Base-by-base conservation (phyloP, 1,140 invertebrate genomes). In the Drosophila bifasciata region DNA sequence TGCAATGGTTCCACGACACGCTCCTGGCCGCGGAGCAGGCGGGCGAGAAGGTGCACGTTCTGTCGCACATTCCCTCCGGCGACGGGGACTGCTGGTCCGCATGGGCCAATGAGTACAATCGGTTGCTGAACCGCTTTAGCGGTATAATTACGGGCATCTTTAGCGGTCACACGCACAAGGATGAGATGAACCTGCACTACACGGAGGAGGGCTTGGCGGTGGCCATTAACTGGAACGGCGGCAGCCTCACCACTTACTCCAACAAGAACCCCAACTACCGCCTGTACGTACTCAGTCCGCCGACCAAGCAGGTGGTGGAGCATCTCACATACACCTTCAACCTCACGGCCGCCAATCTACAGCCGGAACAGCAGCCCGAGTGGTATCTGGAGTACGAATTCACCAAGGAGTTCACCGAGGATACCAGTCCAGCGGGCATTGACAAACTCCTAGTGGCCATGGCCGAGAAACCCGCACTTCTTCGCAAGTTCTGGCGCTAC, bases 211-310 rank as follows among this genome's bases (percentile, higher is more conserved):
- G 94, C 0, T 39, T 39, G 16, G 71, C 85, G 25, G 66, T 66
- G 3, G 88, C 79, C 55, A 93, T 97, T 2, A 95, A 95, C n/a
- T 97, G 96, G 93, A 95, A 97, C 53, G 95, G 94, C 0, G 96
- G 96, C 28, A 95, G 95, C 79, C 89, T 95, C 3, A 97, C 96
- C 0, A 77, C 93, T 1, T 95, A 92, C 43, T 70, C 91, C 0
- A 78, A 94, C 52, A 93, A 95, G 55, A 97, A 97, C 92, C 94
- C 96, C 13, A 97, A 96, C 58, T 98, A 97, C 84, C 94, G 95
- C 75, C 92, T 97, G 1, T 96, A 95, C 70, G 92, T 92, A 0
- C 91, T 97, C 1, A 94, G 96, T 78, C 90, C 92, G 0, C 90
- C 79, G 6, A 94, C 92, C n/a, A 86, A 95, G 95, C 92, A 92